phyloP scores from a whole-genome alignment of 2,113 vertebrate species.

The Pampusana beccarii region DNA sequence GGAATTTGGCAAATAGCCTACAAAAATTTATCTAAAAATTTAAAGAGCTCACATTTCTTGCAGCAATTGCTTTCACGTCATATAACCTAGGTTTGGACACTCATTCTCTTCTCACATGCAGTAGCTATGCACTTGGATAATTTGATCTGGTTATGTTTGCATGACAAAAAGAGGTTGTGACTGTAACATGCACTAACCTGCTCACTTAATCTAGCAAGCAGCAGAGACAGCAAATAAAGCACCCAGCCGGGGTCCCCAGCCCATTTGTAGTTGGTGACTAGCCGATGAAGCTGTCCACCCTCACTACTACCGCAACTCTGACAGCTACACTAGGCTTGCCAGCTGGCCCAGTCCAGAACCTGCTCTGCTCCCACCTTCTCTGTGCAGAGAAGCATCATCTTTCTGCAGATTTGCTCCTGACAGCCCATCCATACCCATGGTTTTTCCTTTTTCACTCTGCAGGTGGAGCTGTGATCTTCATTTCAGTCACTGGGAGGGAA shows the following conservation, averaged over 20 bases:
- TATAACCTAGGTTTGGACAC: background rate
- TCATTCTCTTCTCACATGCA: background rate
- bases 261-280: background rate
- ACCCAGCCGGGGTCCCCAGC: fast-evolving
- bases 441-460: background rate
- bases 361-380: background rate
- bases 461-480: background rate
- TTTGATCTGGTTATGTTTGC: background rate
- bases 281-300: too few species aligned
- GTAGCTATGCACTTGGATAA: background rate
- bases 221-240: background rate
- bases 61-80: background rate
- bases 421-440: fast-evolving
- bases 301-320: background rate
- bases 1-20: background rate
- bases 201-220: background rate
- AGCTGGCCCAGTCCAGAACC: background rate
- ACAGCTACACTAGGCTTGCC: background rate
- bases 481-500: background rate
- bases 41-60: background rate
- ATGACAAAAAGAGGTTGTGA: background rate
- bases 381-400: fast-evolving
- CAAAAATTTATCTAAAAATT: background rate
- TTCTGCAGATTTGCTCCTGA: background rate
- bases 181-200: background rate